Evolutionary conservation across 2,113 vertebrate genomes (phyloP), one percentile per base, ranked within the genome.

Genomic region (Albula goreensis): DNA sequence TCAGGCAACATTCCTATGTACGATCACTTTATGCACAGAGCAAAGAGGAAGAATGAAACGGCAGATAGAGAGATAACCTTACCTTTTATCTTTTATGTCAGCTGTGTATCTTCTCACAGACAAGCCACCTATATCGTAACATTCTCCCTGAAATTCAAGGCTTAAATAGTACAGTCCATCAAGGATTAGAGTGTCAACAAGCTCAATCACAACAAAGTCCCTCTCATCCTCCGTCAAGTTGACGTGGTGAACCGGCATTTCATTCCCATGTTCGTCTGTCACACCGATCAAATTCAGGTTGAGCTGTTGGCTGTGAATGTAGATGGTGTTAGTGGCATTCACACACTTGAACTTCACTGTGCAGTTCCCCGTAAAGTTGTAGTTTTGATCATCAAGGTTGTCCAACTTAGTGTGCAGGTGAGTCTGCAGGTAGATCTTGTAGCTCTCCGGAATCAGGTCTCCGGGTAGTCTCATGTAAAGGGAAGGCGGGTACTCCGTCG

Each of bases 291-390:
- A 0, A 0, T 82, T 94, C 19, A 97, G 88, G 0, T 70, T 90
- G 86, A 98, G 96, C 60, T 95, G 88, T 3, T 89, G 92, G 94
- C 96, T 97, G 92, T 99, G 96, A 86, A 99, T 96, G 83, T 96
- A 93, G 90, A 99, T 96, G 87, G 92, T 83, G 2, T 85, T 0
- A 0, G 98, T 97, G 6, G 11, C 0, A 12, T 92, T 15, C 0
- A 31, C 0, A 4, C 98, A 99, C 4, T 0, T 0, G 0, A 96
- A 92, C 56, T 52, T 3, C 2, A 95, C 92, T 0, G 92, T 95
- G 0, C 93, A 94, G 85, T 91, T 92, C 1, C 95, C 95, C 0
- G 53, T 89, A 88, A 99, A 98, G 80, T 80, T 2, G 25, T 94
- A 93, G 0, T 88, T 92, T 85, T 94, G 93, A 0, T 95, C 60